Evolutionary conservation across 2,888 invertebrate species (phyloP).

Genomic region (Phyto melanocephala): DNA sequence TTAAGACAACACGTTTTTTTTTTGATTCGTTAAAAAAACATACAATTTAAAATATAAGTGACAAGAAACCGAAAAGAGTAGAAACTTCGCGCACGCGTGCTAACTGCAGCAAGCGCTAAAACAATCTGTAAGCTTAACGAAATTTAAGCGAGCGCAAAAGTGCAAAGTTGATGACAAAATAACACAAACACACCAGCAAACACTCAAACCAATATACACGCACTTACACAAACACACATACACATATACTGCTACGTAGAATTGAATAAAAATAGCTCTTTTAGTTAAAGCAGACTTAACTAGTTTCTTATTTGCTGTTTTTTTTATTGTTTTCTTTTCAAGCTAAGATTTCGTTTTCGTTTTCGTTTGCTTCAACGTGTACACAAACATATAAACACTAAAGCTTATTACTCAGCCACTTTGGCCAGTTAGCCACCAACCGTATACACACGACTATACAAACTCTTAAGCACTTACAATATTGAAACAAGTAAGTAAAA

Average conservation of each 20-base stretch:
- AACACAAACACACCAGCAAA: neutral
- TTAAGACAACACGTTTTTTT: conserved; percentile 23
- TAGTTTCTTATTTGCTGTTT: conserved; percentile 48
- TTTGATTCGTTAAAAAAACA: neutral
- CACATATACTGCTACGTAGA: neutral
- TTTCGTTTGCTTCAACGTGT: conserved; percentile 47
- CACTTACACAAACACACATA: conserved; percentile 4
- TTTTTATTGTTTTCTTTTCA: neutral
- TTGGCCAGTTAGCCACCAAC: neutral
- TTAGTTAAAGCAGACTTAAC: conserved; percentile 40
- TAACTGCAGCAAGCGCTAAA: conserved; percentile 69
- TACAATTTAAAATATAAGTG: neutral
- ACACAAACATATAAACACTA: conserved; percentile 28
- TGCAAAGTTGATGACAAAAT: conserved; percentile 60
- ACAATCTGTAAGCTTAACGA: conserved; percentile 68
- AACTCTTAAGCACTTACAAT: neutral
- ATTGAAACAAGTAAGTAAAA: neutral
- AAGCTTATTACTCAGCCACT: conserved; percentile 1
- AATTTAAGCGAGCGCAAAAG: conserved; percentile 62
- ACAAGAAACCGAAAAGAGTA: neutral
- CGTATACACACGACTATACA: neutral
- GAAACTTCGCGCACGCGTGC: conserved; percentile 68
- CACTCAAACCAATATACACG: neutral
- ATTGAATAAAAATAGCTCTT: conserved; percentile 17
- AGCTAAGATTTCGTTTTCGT: conserved; percentile 56